phyloP scores from a whole-genome alignment of 35 echinoderm and acorn worm species.

The Diadema setosum region DNA sequence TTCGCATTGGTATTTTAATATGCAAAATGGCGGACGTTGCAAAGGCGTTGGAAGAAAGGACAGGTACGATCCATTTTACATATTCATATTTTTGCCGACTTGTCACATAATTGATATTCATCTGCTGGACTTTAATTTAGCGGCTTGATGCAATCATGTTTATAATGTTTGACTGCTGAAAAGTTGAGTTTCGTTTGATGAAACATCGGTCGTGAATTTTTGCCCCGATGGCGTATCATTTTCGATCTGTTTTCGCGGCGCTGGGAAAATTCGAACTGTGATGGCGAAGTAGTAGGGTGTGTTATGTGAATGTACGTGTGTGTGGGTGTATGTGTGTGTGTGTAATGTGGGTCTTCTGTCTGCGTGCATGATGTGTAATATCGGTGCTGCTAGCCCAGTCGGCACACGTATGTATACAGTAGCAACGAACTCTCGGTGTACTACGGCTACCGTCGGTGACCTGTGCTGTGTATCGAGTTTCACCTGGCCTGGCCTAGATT shows the following conservation, averaged over 20 bases:
- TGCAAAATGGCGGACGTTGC: constrained; percentile 14
- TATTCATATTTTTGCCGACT: constrained; percentile 24
- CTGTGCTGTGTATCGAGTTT: too few relatives aligned
- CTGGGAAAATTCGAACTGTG: not conserved
- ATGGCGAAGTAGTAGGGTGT: not conserved
- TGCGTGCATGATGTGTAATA: too few relatives aligned
- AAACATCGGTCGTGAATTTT: not conserved
- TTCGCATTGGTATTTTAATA: constrained; percentile 6
- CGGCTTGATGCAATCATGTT: not conserved
- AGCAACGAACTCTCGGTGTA: too few relatives aligned
- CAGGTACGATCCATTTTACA: not conserved
- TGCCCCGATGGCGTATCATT: too few relatives aligned
- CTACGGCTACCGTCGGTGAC: too few relatives aligned
- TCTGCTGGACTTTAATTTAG: not conserved
- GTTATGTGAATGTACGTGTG: not conserved
- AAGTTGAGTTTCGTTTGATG: not conserved
- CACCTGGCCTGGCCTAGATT: too few relatives aligned
- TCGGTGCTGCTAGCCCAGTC: too few relatives aligned
- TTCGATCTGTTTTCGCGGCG: not conserved
- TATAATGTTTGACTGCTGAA: not conserved
- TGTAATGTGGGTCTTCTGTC: too few relatives aligned
- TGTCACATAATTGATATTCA: constrained; percentile 20
- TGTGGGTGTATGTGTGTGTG: too few relatives aligned
- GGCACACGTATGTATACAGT: too few relatives aligned
- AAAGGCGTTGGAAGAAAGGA: not conserved